Evolutionary conservation across 2,797 vertebrate species (phyloP).

Genomic region (Lithobates pipiens): DNA sequence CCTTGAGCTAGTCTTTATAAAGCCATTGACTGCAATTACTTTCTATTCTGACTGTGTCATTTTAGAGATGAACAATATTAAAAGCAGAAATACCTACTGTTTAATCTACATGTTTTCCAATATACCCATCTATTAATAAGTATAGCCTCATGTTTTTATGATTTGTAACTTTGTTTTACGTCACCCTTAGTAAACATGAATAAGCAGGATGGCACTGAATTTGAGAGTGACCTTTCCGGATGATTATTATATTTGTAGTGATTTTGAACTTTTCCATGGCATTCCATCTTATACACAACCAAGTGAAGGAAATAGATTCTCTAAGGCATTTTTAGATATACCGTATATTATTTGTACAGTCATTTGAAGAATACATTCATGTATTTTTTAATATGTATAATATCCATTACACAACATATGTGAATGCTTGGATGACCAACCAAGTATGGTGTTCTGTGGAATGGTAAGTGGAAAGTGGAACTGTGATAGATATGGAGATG

Average conservation of each 20-base stretch:
- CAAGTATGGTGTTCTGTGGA: too few relatives aligned
- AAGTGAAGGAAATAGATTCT: not conserved
- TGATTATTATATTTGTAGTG: not conserved
- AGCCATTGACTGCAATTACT: slow-evolving; percentile 4
- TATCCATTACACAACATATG: too few relatives aligned
- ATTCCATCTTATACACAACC: not conserved
- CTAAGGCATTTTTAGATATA: too few relatives aligned
- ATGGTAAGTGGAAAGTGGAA: too few relatives aligned
- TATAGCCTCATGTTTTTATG: not conserved
- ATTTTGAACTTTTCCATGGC: not conserved
- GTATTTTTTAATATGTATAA: too few relatives aligned
- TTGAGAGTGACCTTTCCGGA: not conserved
- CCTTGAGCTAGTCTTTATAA: slow-evolving; percentile 1
- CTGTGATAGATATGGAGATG: too few relatives aligned
- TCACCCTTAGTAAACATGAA: not conserved
- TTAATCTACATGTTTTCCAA: not conserved
- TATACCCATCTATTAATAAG: not conserved
- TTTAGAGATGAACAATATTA: slow-evolving; percentile 1
- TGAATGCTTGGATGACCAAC: too few relatives aligned
- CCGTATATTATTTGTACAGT: too few relatives aligned
- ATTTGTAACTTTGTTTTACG: not conserved
- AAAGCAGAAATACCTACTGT: not conserved
- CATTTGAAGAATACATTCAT: too few relatives aligned
- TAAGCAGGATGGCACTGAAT: not conserved
- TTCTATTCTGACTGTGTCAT: not conserved